phyloP scores from a whole-genome alignment of 2,113 vertebrate species.

The Sula dactylatra region DNA sequence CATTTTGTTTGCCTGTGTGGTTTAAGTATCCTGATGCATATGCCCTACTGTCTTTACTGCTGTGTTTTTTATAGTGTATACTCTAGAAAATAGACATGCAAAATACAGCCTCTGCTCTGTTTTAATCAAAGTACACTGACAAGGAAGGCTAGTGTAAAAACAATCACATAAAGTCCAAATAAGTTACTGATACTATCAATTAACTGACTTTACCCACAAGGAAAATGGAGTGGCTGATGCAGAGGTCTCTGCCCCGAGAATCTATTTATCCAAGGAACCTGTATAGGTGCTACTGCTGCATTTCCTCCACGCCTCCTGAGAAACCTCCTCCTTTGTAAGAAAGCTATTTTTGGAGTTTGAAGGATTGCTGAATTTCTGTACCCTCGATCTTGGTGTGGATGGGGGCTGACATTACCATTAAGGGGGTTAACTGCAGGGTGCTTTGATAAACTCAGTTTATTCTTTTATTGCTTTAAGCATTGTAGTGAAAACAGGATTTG shows the following conservation, averaged over 20 bases:
- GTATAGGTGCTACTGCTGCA: background rate
- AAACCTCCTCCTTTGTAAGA: background rate
- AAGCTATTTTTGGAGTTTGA: background rate
- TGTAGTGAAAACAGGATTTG: constrained; percentile 56
- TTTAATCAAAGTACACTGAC: background rate
- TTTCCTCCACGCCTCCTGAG: background rate
- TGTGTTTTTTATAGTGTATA: background rate
- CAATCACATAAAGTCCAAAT: background rate
- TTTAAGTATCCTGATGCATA: background rate
- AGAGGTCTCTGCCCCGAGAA: background rate
- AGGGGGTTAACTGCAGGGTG: background rate
- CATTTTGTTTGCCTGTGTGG: background rate
- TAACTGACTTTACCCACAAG: background rate
- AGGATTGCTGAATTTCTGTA: background rate
- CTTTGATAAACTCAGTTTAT: constrained; percentile 16
- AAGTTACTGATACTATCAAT: background rate
- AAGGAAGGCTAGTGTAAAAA: background rate
- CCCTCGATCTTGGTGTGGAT: background rate
- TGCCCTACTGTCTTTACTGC: background rate
- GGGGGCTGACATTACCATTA: background rate
- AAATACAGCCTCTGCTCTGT: background rate
- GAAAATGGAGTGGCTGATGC: background rate
- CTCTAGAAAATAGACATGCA: background rate
- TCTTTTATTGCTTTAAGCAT: constrained; percentile 35
- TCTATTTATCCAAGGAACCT: background rate